Evolutionary conservation across 2,888 invertebrate species (phyloP).

Genomic region (Plutella xylostella): DNA sequence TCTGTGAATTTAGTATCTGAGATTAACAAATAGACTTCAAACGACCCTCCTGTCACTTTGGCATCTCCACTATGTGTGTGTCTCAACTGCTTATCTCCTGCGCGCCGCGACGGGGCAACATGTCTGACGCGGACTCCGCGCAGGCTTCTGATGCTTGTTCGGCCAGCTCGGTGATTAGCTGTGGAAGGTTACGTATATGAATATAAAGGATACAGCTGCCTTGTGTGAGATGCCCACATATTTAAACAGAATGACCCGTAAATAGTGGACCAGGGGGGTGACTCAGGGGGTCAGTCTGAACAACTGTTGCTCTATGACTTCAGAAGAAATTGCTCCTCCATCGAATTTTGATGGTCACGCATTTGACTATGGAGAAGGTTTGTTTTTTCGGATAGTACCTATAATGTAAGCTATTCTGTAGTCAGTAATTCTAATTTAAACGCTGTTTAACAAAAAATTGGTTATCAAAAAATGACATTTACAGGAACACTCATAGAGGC

Average conservation of each 20-base stretch:
- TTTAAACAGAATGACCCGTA: not conserved
- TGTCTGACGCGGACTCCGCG: conserved; percentile 23
- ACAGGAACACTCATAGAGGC: too few relatives aligned
- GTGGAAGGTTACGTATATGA: conserved; percentile 8
- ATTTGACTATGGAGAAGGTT: too few relatives aligned
- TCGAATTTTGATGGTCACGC: not conserved
- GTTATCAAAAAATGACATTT: too few relatives aligned
- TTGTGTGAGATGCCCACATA: not conserved
- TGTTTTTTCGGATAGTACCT: too few relatives aligned
- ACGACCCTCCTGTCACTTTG: too few relatives aligned
- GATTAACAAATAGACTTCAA: too few relatives aligned
- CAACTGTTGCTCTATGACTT: not conserved
- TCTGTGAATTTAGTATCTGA: too few relatives aligned
- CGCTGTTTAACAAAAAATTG: too few relatives aligned
- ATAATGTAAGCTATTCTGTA: too few relatives aligned
- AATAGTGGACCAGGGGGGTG: not conserved
- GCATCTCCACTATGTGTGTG: not conserved
- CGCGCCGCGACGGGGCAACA: conserved; percentile 9
- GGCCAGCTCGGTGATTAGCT: conserved; percentile 46
- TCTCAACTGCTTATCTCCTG: not conserved
- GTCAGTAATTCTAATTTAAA: too few relatives aligned
- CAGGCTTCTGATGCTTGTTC: conserved; percentile 39
- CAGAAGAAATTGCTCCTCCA: not conserved
- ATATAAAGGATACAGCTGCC: not conserved
- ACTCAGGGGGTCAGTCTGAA: not conserved